Base-by-base conservation (phyloP, 2,113 vertebrate species). In the Piaya cayana region DNA sequence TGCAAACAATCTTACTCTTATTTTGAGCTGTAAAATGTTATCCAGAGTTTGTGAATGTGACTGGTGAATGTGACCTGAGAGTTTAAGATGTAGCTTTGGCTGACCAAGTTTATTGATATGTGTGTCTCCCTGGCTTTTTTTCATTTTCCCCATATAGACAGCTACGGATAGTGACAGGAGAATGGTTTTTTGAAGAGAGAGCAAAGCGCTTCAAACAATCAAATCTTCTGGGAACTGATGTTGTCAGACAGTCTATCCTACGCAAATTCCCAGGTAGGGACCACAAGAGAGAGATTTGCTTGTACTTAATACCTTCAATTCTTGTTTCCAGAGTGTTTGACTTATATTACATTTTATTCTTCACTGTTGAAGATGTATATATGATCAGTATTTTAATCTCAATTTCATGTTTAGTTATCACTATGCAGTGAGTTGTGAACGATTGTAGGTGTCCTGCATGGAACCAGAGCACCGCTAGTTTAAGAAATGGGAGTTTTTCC, bases 181-280 rank as follows among this genome's bases (percentile, higher is more conserved):
- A 99, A 91, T 99, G 99, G 99, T 99, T 99, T 97, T 98, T 99
- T 92, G 99, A 99, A 98, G 99, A 99, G 96, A 97, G 99, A 91
- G 98, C 99, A 83, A 99, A 99, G 72, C 98, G 99, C 88, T 99
- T 99, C 92, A 98, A 98, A 72, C 98, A 97, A 62, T 97, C 96
- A 60, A 96, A 95, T 53, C 72, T 97, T 74, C 91, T 97, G 56
- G 98, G 99, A 97, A 98, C 98, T 3, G 99, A 99, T 75, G 95
- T 99, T 84, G 97, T 99, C 93, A 99, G 99, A 87, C 97, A 98
- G 60, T 99, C 98, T 25, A 99, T 99, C 92, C 96, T 99, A 75
- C 98, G 94, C 95, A 98, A 97, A 95, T 97, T 95, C 16, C 86
- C 96, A 95, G 98, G 99, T 99, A 88, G 17, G 64, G 29, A 60